Base-by-base conservation (phyloP, 2,113 vertebrate genomes). In the Ciconia maguari region DNA sequence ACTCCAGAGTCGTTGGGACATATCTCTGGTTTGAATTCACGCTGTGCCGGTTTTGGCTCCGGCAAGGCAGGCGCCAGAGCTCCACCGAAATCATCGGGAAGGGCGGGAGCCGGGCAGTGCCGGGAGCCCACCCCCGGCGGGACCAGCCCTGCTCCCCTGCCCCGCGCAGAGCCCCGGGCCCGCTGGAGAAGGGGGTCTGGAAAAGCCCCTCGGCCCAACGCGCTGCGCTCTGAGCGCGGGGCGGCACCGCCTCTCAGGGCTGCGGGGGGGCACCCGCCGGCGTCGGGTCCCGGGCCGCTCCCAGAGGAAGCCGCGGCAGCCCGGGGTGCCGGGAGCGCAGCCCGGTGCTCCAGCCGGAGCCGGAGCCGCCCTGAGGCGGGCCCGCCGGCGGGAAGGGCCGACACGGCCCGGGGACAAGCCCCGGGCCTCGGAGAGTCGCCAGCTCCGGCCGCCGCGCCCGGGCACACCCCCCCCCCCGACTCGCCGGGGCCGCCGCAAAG, bases 1-100 rank as follows among this genome's bases (percentile, higher is more conserved):
- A 13, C 34, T 36, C 38, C 2, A 0, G 21, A 32, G 24, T 2
- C 2, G 0, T 2, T 1, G 36, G n/a, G 42, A 36, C 2, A 0
- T 3, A 26, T 3, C n/a, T 18, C 30, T 6, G 0, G 0, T 38
- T 34, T 0, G 9, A 16, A 54, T 48, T 38, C 52, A 15, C 22
- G 16, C 49, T 19, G 32, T 24, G 26, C 54, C 11, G 4, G 10
- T 25, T 46, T 3, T 20, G 49, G 24, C 13, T 55, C 26, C 11
- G n/a, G 16, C 51, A 32, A 22, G 32, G 27, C 10, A 25, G n/a
- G 55, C 6, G 16, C 34, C 20, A 3, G 10, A 36, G n/a, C 78
- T 29, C 62, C 68, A 41, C 19, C 46, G 29, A 54, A 16, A 22
- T 9, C 32, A 26, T 6, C 4, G 16, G 24, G 54, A 10, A 29